Evolutionary conservation across 2,113 vertebrate genomes (phyloP), one percentile per base, ranked within the genome.

Genomic region (Electrona antarctica): DNA sequence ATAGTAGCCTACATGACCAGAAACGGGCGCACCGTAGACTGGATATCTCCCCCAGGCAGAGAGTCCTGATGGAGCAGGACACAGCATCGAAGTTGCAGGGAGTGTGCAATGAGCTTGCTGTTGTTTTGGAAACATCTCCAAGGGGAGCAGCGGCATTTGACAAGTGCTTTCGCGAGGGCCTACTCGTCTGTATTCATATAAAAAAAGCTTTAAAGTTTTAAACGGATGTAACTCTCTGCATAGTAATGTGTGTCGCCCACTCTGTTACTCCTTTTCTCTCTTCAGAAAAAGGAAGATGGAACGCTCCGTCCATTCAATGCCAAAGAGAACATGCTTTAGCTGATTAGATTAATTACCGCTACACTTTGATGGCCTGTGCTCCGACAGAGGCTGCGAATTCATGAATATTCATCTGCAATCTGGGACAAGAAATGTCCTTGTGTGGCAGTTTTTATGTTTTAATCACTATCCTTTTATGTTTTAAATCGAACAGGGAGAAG

Each of bases 181-280:
- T 79, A 60, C 65, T 86, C 79, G 89, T 91, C 71, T 79, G 73
- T 88, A 88, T 89, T 89, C 77, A 89, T 90, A 62, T 64, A n/a
- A 69, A 80, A 21, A 41, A 6, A 10, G 70, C 72, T 82, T 88
- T 81, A 87, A 90, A 83, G 84, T 88, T 90, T 88, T 85, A 87
- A 83, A 85, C 85, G 79, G 50, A 83, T 83, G 83, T 83, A 74
- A 76, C 56, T 54, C 14, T 67, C 12, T 52, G 67, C 67, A 71
- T 80, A 74, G 77, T 83, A 74, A 79, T 73, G 73, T 74, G 57
- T 47, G 51, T 41, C 50, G 51, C 68, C 62, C 61, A 41, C 52
- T 41, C 61, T 54, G 47, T 67, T 7, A 14, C 54, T 71, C 57
- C 65, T 81, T 78, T 57, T 51, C 52, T 72, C 58, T 8, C 21